Conservation (phyloP, 2,797 vertebrate genomes). For the Sebastiscus albofasciatus region DNA sequence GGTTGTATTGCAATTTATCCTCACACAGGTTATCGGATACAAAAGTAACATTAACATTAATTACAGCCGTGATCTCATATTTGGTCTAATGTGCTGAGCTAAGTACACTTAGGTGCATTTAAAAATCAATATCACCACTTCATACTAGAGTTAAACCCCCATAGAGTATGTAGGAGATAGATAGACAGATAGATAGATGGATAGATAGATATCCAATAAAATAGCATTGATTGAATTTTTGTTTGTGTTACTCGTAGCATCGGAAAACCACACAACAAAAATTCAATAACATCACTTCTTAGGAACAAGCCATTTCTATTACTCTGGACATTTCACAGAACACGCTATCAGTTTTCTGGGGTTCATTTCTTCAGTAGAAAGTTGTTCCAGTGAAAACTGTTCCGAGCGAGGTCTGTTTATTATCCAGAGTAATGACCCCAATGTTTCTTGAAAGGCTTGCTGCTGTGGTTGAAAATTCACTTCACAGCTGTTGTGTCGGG, state of each 20-base stretch:
- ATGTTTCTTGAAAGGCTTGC: neutral
- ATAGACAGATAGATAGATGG: neutral
- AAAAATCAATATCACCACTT: constrained; percentile 34
- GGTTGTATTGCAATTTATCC: neutral
- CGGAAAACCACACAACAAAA: neutral
- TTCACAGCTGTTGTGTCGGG: neutral
- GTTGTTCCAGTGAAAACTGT: neutral
- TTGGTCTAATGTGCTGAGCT: neutral
- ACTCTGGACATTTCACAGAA: neutral
- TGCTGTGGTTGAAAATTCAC: neutral
- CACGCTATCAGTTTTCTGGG: neutral
- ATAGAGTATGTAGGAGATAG: neutral
- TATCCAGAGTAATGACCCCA: neutral
- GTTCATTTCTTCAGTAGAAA: neutral
- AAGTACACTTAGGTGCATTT: constrained; percentile 16
- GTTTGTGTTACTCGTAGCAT: neutral
- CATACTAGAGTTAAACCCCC: neutral
- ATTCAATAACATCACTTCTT: neutral
- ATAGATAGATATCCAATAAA: neutral
- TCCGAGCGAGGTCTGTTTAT: constrained; percentile 21
- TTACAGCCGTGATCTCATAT: neutral
- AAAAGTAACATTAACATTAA: neutral
- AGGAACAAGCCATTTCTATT: constrained; percentile 1
- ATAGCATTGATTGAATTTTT: neutral
- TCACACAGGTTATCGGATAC: neutral